These are phyloP conservation scores for Aurelia sp. DNA, from an alignment of 30 jellyfish, hydroid and myxozoan genomes.

Conservation along the genomic window DNA sequence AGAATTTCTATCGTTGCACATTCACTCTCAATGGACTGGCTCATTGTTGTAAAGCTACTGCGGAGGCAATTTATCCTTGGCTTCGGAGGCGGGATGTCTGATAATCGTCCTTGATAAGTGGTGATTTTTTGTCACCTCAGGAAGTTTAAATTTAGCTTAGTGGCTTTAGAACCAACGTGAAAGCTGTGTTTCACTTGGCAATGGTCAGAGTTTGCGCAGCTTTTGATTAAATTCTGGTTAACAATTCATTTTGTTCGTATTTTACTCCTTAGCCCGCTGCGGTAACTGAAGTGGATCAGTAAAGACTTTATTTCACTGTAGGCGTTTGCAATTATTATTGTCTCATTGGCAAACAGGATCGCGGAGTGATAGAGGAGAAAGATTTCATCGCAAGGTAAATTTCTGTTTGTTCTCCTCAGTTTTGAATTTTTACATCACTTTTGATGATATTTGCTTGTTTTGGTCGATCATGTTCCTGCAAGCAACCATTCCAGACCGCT, in stretches of 20 bases:
- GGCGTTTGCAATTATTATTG: neutral
- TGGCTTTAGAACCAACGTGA: slow-evolving; percentile 52
- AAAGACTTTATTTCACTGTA: neutral
- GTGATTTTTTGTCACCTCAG: slow-evolving; percentile 65
- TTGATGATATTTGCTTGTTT: too few species aligned
- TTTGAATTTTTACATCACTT: too few species aligned
- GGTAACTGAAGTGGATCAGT: neutral
- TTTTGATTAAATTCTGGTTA: slow-evolving; percentile 27
- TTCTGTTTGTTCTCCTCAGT: too few species aligned
- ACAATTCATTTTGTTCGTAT: slow-evolving; percentile 11
- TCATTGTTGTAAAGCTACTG: too few species aligned
- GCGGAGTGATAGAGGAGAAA: too few species aligned
- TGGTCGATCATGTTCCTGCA: too few species aligned
- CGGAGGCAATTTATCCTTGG: neutral
- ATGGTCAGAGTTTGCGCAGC: slow-evolving; percentile 39
- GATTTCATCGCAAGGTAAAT: too few species aligned
- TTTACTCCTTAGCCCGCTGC: slow-evolving; percentile 8
- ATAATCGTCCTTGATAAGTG: slow-evolving; percentile 31
- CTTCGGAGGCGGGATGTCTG: slow-evolving; percentile 26
- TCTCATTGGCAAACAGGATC: too few species aligned
- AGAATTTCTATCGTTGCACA: too few species aligned
- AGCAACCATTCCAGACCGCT: too few species aligned
- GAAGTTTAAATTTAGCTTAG: slow-evolving; percentile 70
- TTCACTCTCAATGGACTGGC: too few species aligned
- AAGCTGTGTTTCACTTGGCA: slow-evolving; percentile 25